Conservation (phyloP, 2,888 invertebrate species). For the Nymphalis polychloros region DNA sequence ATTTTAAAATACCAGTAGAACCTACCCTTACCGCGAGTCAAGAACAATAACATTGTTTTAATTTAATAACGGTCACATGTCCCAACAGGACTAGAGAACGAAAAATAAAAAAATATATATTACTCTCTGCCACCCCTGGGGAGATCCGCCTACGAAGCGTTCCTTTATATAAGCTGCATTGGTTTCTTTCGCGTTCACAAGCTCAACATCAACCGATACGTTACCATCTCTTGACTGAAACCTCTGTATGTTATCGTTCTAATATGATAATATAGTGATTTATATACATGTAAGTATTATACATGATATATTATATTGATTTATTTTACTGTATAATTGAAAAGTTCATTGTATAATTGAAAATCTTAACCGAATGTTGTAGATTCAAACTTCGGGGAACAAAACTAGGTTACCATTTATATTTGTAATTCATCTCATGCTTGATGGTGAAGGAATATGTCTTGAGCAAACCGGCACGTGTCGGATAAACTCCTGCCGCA, state of each 20-base stretch:
- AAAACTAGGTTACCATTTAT: too few species aligned
- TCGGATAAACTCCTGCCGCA: too few species aligned
- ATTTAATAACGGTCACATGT: conserved; percentile 73
- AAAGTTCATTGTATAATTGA: too few species aligned
- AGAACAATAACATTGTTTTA: conserved; percentile 74
- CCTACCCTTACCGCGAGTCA: conserved; percentile 60
- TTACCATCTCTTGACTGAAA: conserved; percentile 12
- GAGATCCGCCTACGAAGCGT: conserved; percentile 51
- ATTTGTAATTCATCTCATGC: too few species aligned
- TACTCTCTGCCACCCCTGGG: conserved; percentile 62
- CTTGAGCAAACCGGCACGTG: too few species aligned
- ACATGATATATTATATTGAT: background rate
- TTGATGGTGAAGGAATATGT: too few species aligned
- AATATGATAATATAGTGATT: conserved; percentile 37
- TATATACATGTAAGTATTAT: conserved; percentile 32
- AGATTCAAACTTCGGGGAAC: too few species aligned
- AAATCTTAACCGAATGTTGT: too few species aligned
- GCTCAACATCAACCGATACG: conserved; percentile 40
- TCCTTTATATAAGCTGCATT: conserved; percentile 64
- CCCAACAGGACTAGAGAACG: conserved; percentile 49
- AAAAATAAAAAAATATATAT: conserved; percentile 59
- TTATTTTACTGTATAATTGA: too few species aligned
- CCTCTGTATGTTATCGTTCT: conserved; percentile 8
- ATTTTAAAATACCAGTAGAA: conserved; percentile 15
- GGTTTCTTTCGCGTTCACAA: conserved; percentile 45